Percentiles rank a stretch among this genome's conserved stretches.
These are phyloP conservation scores for Cepphus grylle DNA, from an alignment of 2,113 vertebrate genomes.

Conservation along the genomic window DNA sequence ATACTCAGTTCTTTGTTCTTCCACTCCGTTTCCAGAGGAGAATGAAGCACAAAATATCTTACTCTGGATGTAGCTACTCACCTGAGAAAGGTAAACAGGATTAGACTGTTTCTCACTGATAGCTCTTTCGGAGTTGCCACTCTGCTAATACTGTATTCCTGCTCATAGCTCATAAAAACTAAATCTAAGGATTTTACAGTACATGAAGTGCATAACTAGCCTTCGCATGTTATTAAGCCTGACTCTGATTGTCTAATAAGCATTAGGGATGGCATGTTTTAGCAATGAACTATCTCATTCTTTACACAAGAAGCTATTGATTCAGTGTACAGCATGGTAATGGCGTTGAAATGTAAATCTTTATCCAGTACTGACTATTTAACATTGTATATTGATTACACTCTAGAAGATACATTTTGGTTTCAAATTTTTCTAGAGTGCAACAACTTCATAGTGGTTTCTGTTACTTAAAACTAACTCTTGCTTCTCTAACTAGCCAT, in stretches of 20 bases:
- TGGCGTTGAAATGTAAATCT: conserved; percentile 5
- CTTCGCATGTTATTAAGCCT: neutral
- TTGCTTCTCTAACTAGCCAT: neutral
- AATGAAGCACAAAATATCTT: neutral
- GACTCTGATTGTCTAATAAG: neutral
- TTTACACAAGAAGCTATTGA: neutral
- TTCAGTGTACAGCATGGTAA: neutral
- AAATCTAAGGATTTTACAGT: neutral
- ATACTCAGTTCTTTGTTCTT: neutral
- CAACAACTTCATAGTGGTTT: neutral
- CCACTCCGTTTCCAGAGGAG: neutral
- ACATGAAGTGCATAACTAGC: neutral
- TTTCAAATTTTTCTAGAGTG: neutral
- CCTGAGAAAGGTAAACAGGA: neutral
- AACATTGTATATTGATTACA: neutral
- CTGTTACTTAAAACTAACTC: neutral
- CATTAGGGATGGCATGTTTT: conserved; percentile 1
- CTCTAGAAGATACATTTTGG: neutral
- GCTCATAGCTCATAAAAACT: neutral
- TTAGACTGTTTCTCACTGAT: neutral
- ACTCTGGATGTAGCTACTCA: neutral
- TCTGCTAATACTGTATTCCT: neutral
- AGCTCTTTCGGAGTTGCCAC: neutral
- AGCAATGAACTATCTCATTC: neutral
- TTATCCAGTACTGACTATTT: neutral